Base-by-base conservation (phyloP, 1,140 invertebrate species). In the Trichogramma pretiosum region DNA sequence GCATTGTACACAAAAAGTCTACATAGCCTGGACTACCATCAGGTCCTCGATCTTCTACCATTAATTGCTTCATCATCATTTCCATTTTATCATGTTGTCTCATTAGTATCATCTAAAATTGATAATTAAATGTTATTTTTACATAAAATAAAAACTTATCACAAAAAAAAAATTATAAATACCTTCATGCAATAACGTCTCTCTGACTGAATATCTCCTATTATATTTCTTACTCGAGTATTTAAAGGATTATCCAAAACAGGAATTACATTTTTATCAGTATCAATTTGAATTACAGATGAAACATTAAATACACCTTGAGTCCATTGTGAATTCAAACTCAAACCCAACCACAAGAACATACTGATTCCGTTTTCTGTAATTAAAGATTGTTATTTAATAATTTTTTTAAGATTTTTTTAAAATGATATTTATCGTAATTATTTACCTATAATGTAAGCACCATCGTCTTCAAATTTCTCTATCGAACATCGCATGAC, bases 1-100 rank as follows among this genome's bases (percentile, higher is more conserved):
- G 94, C 73, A 99, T 85, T 70, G 98, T 89, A 78, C 94, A 98
- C 28, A 99, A 79, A 70, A 94, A 99, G 73, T 99, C 96, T 2
- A 99, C 92, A 68, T 99, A 99, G 34, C 89, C 93, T 36, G 82
- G 75, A 60, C 79, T 88, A 63, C 82, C 88, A 75, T 91, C 86
- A 34, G 81, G 81, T 48, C 89, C 87, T 61, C 89, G 82, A 73
- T 99, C 96, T 72, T 99, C 96, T 4, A 98, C 87, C 33, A 99
- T 77, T 76, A 95, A 98, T 70, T 96, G 92, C 49, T 90, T 84
- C 64, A 99, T 86, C 28, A 98, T 90, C 5, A 86, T 77, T 72
- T 99, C 96, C 60, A 98, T 65, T 66, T 95, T 97, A 62, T 98
- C 94, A 57, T 89, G 78, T 69, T 97, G 93, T 40, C 90, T 78